Evolutionary conservation across 2,113 vertebrate genomes (phyloP).

Genomic region (Grallaria varia): DNA sequence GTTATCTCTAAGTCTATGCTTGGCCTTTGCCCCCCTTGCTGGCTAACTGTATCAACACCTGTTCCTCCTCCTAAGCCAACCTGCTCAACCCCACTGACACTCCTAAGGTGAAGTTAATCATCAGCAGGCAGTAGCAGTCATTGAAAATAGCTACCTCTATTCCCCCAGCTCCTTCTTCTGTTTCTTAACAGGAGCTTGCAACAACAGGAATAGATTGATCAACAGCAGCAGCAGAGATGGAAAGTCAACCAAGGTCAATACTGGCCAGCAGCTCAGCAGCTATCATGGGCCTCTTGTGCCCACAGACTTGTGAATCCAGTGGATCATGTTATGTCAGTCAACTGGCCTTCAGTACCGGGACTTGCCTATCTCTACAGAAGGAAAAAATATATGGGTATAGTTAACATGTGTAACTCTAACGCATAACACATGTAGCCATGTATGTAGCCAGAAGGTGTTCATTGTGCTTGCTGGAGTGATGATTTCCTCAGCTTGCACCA

Average conservation of each 20-base stretch:
- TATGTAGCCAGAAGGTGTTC: constrained; percentile 68
- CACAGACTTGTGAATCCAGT: not conserved
- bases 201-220: not conserved
- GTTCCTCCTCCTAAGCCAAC: not conserved
- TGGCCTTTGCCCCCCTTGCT: not conserved
- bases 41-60: not conserved
- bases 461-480: constrained; percentile 62
- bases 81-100: fast-evolving
- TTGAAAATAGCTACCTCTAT: not conserved
- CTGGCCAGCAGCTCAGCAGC: not conserved
- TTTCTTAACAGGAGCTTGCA: not conserved
- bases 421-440: constrained; percentile 65
- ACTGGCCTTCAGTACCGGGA: not conserved
- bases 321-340: not conserved
- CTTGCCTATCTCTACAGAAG: constrained; percentile 51
- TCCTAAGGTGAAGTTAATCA: not conserved
- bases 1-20: not conserved
- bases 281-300: not conserved
- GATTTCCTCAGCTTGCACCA: constrained; percentile 68
- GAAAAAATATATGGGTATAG: constrained; percentile 65
- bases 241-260: not conserved
- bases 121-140: not conserved
- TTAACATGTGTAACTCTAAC: constrained; percentile 66
- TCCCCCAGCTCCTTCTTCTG: not conserved
- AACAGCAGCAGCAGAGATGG: not conserved